Evolutionary conservation across 2,113 vertebrate species (phyloP).

Genomic region (Phyllostomus discolor): DNA sequence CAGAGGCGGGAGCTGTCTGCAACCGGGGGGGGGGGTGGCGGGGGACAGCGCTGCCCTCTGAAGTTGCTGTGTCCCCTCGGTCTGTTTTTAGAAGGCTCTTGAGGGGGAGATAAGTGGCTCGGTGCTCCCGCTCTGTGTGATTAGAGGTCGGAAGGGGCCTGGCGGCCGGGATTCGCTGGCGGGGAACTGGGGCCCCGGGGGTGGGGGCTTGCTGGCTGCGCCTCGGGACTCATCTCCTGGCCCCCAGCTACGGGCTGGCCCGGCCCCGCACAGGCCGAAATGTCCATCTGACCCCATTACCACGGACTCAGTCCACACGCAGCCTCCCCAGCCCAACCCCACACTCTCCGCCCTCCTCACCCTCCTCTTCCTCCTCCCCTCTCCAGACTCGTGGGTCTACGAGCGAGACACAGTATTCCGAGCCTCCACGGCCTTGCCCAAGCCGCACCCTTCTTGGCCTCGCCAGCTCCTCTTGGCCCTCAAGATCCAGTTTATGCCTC

Average conservation of each 20-base stretch:
- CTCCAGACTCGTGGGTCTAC: not conserved
- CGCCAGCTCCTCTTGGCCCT: not conserved
- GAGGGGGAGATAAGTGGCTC: constrained; percentile 74
- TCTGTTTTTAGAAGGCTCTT: constrained; percentile 81
- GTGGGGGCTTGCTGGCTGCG: no score
- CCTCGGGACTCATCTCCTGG: no score
- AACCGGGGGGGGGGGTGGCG: no score
- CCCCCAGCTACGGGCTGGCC: rapidly evolving
- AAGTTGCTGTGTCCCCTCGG: constrained; percentile 53
- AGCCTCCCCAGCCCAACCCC: not conserved
- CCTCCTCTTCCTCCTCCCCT: rapidly evolving
- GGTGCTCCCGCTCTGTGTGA: not conserved
- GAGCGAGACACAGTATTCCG: rapidly evolving
- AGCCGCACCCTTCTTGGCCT: not conserved
- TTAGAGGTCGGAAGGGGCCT: not conserved
- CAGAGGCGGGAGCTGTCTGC: constrained; percentile 13
- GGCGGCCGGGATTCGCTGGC: not conserved
- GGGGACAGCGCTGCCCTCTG: not conserved
- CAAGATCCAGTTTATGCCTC: not conserved
- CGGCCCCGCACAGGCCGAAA: not conserved
- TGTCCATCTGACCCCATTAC: not conserved
- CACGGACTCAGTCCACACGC: not conserved
- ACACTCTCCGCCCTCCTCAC: no score
- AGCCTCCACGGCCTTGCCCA: not conserved
- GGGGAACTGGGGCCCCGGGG: not conserved